These are phyloP conservation scores for Perithous albicinctus DNA, from an alignment of 2,888 invertebrate genomes.

Conservation along the genomic window DNA sequence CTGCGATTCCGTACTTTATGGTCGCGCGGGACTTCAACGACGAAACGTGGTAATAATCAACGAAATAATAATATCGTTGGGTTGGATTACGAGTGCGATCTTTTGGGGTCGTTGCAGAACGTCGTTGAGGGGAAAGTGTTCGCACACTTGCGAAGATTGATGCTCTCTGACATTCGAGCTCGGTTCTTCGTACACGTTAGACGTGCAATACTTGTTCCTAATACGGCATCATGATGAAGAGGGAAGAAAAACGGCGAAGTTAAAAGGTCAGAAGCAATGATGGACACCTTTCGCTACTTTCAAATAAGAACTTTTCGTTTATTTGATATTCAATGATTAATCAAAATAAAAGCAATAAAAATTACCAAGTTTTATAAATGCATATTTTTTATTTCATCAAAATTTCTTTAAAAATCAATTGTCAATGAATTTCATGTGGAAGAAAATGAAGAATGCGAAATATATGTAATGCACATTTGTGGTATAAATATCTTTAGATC, in stretches of 20 bases:
- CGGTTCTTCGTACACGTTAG: constrained; percentile 11
- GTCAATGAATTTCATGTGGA: too few species aligned
- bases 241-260: not conserved
- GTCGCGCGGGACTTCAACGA: constrained; percentile 27
- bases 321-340: too few species aligned
- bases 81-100: constrained; percentile 51
- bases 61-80: constrained; percentile 68
- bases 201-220: constrained; percentile 24
- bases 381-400: too few species aligned
- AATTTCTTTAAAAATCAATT: too few species aligned
- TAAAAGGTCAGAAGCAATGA: too few species aligned
- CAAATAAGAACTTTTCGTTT: too few species aligned
- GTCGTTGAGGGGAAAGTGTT: not conserved
- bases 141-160: constrained; percentile 26
- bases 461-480: too few species aligned
- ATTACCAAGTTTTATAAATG: too few species aligned
- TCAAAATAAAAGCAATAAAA: too few species aligned
- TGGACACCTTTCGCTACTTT: too few species aligned
- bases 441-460: too few species aligned
- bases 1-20: constrained; percentile 29
- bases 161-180: constrained; percentile 26
- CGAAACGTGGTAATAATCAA: constrained; percentile 67
- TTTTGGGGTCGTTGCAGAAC: not conserved
- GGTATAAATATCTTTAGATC: too few species aligned
- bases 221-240: not conserved